Evolutionary conservation across 2,888 invertebrate species (phyloP).

Genomic region (Caenorhabditis panamensis): DNA sequence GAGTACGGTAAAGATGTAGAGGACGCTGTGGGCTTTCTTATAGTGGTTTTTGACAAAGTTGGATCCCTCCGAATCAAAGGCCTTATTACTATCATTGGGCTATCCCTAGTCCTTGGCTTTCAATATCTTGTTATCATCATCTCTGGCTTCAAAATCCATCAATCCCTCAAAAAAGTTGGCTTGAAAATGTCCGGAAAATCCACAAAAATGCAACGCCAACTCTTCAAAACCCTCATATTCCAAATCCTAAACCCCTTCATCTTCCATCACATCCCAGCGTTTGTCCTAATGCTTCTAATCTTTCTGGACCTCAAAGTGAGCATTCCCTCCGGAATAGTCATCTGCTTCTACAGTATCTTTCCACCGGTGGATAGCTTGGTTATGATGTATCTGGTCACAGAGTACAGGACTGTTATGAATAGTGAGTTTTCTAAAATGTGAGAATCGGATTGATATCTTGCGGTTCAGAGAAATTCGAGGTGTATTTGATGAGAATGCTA

Average conservation of each 20-base stretch:
- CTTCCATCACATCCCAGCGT: slow-evolving; percentile 7
- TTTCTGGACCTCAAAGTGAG: background rate
- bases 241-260: slow-evolving; percentile 5
- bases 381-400: slow-evolving; percentile 8
- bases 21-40: background rate
- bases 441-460: too few relatives aligned
- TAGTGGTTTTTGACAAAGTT: background rate
- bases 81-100: background rate
- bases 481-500: too few relatives aligned
- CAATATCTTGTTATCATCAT: background rate
- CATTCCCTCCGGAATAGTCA: background rate
- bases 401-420: background rate
- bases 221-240: slow-evolving; percentile 26
- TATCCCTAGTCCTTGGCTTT: background rate
- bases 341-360: slow-evolving; percentile 10
- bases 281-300: background rate
- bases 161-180: background rate
- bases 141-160: background rate
- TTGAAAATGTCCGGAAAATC: background rate
- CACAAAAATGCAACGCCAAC: slow-evolving; percentile 15
- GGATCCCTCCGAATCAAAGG: too few relatives aligned
- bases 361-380: slow-evolving; percentile 14
- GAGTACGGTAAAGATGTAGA: background rate
- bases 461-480: too few relatives aligned
- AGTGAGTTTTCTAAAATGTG: too few relatives aligned